These are phyloP conservation scores for Motacilla tschutschensis DNA, from an alignment of 2,113 vertebrate genomes.

Conservation along the genomic window DNA sequence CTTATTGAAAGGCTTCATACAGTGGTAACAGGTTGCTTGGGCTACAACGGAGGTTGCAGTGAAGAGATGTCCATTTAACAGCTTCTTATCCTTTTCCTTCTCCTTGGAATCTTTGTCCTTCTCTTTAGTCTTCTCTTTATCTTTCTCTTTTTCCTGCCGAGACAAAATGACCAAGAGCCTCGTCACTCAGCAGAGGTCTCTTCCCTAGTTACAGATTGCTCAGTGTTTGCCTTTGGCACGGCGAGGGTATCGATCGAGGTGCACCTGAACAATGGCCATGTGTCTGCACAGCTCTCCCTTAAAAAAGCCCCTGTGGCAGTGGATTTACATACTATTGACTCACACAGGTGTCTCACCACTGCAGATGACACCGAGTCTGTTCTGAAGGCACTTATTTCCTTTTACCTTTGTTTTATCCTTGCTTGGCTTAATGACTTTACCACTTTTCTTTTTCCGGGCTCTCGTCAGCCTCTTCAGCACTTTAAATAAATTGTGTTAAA, in stretches of 20 bases:
- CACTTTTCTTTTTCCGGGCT: neutral
- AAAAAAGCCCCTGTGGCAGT: neutral
- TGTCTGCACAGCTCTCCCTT: neutral
- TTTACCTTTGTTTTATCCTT: neutral
- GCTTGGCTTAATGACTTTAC: neutral
- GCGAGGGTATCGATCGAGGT: neutral
- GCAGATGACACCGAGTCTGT: neutral
- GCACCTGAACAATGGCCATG: neutral
- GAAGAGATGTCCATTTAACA: slow-evolving; percentile 85
- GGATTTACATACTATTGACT: neutral
- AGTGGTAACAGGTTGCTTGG: slow-evolving; percentile 80
- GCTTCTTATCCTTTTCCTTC: slow-evolving; percentile 89
- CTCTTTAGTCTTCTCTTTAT: slow-evolving; percentile 84
- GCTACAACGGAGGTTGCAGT: slow-evolving; percentile 70
- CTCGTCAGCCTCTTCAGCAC: neutral
- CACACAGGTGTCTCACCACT: neutral
- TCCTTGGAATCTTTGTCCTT: slow-evolving; percentile 85
- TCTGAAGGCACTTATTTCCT: neutral
- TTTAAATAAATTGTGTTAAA: neutral
- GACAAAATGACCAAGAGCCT: neutral
- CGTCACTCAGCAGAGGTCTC: neutral
- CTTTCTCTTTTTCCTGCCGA: slow-evolving; percentile 83
- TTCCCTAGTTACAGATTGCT: neutral
- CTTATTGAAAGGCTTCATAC: slow-evolving; percentile 84
- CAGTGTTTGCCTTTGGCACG: neutral